Base-by-base conservation (phyloP, 2,113 vertebrate species). In the Corynorhinus townsendii region DNA sequence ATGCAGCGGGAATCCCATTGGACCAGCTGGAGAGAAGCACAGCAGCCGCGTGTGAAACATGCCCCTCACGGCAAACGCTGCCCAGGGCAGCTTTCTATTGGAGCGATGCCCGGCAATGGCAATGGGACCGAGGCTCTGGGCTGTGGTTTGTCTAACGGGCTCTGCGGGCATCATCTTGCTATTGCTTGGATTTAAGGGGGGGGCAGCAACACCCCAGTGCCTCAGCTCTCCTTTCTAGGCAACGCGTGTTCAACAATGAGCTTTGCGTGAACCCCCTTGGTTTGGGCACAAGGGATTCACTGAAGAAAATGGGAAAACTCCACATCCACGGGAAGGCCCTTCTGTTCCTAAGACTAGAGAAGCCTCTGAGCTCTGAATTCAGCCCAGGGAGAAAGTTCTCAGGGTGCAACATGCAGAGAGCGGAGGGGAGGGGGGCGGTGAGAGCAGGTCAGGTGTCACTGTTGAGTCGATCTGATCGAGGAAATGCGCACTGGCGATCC, bases 261-360 rank as follows among this genome's bases (percentile, higher is more conserved):
- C 38, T 19, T 0, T 7, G 10, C 69, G 59, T 45, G 49, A 64
- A 28, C 19, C 17, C n/a, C 38, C 4, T 86, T 47, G 49, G 43
- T 66, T 66, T 10, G 3, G 19, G 43, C 75, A 86, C 30, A 16
- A 76, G 5, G 16, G 80, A 72, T 73, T 91, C 68, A 71, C 76
- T 54, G 33, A 71, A 86, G 38, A 56, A 91, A 89, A 84, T 11
- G 35, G 40, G 54, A 71, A 86, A 91, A 86, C 30, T n/a, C n/a
- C 52, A 77, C 12, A 86, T 9, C 38, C 52, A 40, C 11, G 26
- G 40, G 72, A 93, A 94, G 71, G 84, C 56, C 62, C 35, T 93
- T 54, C 47, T 86, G 19, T 93, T 54, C 90, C 84, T 80, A 91
- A 97, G 96, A 93, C 56, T 14, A 92, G 64, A 66, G n/a, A 79